Conservation (phyloP, 1,140 invertebrate species). For the Atta cephalotes region DNA sequence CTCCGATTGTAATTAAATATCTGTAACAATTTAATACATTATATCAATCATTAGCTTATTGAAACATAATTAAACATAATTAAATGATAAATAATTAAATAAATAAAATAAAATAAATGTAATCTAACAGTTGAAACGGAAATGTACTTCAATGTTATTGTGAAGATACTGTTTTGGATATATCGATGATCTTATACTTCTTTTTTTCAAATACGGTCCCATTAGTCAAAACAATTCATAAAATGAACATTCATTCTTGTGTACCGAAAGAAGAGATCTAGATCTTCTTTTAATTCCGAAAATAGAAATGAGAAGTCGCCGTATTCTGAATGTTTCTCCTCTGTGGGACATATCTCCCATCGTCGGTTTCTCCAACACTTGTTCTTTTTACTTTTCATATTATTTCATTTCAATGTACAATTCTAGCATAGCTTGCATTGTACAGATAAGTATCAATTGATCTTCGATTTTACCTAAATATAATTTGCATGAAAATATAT, state of each 20-base stretch:
- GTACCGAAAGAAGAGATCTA: too few relatives aligned
- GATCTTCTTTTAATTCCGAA: conserved; percentile 8
- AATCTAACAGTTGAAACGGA: background rate
- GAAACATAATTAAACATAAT: too few relatives aligned
- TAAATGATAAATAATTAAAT: background rate
- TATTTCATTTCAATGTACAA: too few relatives aligned
- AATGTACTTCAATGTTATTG: conserved; percentile 24
- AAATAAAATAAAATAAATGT: background rate
- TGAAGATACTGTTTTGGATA: background rate
- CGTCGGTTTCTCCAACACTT: too few relatives aligned
- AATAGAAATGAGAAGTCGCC: conserved; percentile 8
- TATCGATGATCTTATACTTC: background rate
- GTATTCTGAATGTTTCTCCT: background rate
- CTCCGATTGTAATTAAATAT: conserved; percentile 4
- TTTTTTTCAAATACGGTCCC: background rate
- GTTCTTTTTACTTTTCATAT: too few relatives aligned
- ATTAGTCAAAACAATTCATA: background rate
- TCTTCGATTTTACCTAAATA: too few relatives aligned
- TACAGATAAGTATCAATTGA: too few relatives aligned
- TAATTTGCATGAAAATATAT: too few relatives aligned
- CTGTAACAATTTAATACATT: conserved; percentile 11
- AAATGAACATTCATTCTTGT: too few relatives aligned
- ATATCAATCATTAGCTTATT: too few relatives aligned
- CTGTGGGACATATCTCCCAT: too few relatives aligned
- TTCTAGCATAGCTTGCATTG: too few relatives aligned